Evolutionary conservation across 2,797 vertebrate genomes (phyloP), one percentile per base, ranked within the genome.

Genomic region (Lophotriccus pileatus): DNA sequence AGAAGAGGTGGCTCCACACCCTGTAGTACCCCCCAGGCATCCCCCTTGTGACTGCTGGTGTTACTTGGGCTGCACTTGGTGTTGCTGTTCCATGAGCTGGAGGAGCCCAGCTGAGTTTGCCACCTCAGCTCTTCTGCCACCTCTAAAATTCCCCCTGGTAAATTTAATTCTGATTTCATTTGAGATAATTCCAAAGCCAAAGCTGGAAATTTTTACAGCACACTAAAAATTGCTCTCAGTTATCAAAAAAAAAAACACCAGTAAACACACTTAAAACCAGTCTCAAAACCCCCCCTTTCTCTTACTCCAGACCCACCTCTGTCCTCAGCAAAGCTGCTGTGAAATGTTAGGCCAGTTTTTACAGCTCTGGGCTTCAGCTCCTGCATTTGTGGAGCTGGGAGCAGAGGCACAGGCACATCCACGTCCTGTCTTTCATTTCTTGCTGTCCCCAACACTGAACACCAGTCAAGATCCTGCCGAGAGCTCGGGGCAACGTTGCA

Each of bases 401-500:
- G 15, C 11, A 56, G 80, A 91, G 67, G 16, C 10, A 43, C 28
- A 55, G 39, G 25, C 20, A 25, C 52, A 70, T 25, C 23, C 41
- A 41, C 17, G 1, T 23, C 27, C 52, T 69, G 2, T 2, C 50
- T 63, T 81, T 64, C 37, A 10, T 83, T 87, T 80, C 56, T 63
- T 34, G 14, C 73, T 80, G 64, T 64, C 50, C 30, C 37, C 46
- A 80, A 41, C 28, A 7, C 25, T 36, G 24, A 87, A 84, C 30
- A 82, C 43, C 76, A 75, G 30, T 41, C 58, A 64, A 34, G 66
- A 58, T 55, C 63, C 83, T 66, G 50, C 79, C 59, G 83, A 50
- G 58, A 93, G 83, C 79, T 81, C 52, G 64, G 66, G 58, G 90
- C 50, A 90, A 73, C 20, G 63, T 10, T 81, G 59, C 63, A 34